These are phyloP conservation scores for Drosophila suboccidentalis DNA, from an alignment of 2,888 invertebrate genomes.

Conservation along the genomic window DNA sequence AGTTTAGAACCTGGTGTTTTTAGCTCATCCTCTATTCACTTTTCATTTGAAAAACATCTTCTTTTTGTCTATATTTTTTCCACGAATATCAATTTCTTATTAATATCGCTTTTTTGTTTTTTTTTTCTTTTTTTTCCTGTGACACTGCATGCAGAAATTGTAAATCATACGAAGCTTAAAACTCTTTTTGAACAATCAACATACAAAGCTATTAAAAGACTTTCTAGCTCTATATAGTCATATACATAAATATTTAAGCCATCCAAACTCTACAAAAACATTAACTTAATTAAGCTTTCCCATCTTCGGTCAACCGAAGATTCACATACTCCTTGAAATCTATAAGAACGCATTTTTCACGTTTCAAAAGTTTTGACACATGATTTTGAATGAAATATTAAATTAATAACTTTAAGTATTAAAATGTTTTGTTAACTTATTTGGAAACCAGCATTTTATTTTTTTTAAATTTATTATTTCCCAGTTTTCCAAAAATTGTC, in stretches of 20 bases:
- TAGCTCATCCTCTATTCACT: constrained; percentile 1
- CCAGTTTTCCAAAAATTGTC: not conserved
- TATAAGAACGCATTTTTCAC: not conserved
- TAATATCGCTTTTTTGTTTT: constrained; percentile 9
- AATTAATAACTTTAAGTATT: not conserved
- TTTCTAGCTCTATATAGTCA: constrained; percentile 12
- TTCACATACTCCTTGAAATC: constrained; percentile 28
- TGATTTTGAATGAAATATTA: not conserved
- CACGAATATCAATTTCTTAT: not conserved
- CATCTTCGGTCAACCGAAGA: constrained; percentile 25
- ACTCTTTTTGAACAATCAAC: constrained; percentile 8
- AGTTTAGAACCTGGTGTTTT: not conserved
- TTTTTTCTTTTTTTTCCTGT: constrained; percentile 10
- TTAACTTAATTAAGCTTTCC: not conserved
- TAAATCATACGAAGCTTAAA: constrained; percentile 25
- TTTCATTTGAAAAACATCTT: not conserved
- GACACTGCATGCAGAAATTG: constrained; percentile 40
- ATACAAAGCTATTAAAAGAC: constrained; percentile 27
- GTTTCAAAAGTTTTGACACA: not conserved
- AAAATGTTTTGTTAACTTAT: not conserved
- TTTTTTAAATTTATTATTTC: not conserved
- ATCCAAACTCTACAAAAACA: not conserved
- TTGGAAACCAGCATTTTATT: not conserved
- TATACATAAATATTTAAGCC: constrained; percentile 26
- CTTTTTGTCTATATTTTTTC: constrained; percentile 9